A percentile compares a stretch with the other conserved stretches of the same genome.
Conservation (phyloP, 2,113 vertebrate genomes). For the Neomonachus schauinslandi region DNA sequence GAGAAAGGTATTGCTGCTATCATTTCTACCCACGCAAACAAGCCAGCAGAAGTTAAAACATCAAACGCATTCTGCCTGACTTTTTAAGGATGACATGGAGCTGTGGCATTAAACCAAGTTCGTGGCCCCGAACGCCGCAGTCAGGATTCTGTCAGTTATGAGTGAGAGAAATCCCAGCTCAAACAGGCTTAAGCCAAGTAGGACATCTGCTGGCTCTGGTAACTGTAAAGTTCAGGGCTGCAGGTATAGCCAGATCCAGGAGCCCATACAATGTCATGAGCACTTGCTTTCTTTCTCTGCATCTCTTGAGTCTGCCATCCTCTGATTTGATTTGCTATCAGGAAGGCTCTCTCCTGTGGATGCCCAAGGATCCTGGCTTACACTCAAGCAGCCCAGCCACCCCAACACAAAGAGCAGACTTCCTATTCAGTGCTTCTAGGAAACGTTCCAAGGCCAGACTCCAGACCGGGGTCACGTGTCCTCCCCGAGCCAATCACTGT, state of each 20-base stretch:
- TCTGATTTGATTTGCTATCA: not conserved
- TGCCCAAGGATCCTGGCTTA: not conserved
- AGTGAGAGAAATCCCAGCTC: not conserved
- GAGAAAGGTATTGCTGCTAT: not conserved
- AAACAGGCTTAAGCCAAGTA: not conserved
- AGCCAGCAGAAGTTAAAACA: not conserved
- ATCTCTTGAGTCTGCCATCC: not conserved
- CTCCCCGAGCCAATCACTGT: not conserved
- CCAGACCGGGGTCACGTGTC: not conserved
- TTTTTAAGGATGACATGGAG: not conserved
- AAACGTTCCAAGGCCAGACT: not conserved
- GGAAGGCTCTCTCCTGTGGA: not conserved
- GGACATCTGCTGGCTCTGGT: not conserved
- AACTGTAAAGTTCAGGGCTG: not conserved
- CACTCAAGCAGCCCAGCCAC: not conserved
- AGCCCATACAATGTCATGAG: not conserved
- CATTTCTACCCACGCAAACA: not conserved
- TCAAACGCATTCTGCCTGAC: not conserved
- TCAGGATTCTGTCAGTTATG: not conserved
- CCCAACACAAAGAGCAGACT: not conserved
- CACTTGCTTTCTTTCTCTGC: not conserved
- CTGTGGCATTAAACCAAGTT: not conserved
- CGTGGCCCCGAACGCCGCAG: accelerated
- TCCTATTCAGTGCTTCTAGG: not conserved
- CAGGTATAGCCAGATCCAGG: not conserved